Conservation (phyloP, 2,113 vertebrate genomes). For the Hemibates koningsi region DNA sequence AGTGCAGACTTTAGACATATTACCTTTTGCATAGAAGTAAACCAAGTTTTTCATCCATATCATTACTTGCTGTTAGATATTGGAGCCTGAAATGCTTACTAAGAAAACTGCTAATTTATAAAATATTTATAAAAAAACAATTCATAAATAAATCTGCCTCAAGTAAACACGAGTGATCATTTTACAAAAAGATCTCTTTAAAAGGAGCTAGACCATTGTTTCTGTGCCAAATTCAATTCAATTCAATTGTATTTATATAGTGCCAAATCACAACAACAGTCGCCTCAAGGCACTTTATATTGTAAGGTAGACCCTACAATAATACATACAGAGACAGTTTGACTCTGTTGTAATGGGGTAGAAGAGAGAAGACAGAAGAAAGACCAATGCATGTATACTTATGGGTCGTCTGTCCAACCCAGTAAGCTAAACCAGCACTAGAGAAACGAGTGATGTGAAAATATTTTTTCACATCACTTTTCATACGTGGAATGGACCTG, state of each 20-base stretch:
- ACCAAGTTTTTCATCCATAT: not conserved
- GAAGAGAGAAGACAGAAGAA: not conserved
- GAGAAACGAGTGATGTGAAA: not conserved
- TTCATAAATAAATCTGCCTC: not conserved
- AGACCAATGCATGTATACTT: not conserved
- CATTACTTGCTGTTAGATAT: not conserved
- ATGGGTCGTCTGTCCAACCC: not conserved
- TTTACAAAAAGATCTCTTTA: not conserved
- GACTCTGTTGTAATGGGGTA: not conserved
- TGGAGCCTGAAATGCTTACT: not conserved
- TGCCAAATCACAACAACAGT: not conserved
- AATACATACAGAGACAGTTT: not conserved
- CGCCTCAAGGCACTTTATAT: not conserved
- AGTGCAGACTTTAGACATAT: not conserved
- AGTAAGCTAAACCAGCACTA: not conserved
- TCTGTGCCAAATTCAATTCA: not conserved
- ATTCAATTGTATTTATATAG: accelerated
- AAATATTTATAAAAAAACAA: not conserved
- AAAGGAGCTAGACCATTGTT: not conserved
- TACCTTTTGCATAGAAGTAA: not conserved
- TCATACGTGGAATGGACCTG: not conserved
- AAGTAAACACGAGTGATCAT: not conserved
- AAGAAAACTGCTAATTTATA: not conserved
- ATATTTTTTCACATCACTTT: not conserved
- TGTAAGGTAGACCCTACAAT: not conserved